A percentile compares a stretch with the other conserved stretches of the same genome.
Evolutionary conservation across 2,888 invertebrate species (phyloP).

Genomic region (Boloria selene): DNA sequence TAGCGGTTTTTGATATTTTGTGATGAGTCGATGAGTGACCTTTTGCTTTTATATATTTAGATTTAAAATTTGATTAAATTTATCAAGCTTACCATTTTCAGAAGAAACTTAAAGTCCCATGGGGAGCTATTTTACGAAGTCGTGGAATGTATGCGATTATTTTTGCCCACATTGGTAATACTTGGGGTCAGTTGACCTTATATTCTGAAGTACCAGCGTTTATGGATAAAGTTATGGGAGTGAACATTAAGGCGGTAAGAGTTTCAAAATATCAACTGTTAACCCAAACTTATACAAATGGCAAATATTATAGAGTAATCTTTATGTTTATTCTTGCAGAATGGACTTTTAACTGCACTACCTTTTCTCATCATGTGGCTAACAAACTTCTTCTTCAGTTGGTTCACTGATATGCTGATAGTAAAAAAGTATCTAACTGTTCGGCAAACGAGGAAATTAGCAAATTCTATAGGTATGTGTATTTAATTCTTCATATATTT

Average conservation of each 20-base stretch:
- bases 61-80: too few relatives aligned
- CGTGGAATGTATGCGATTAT: slow-evolving; percentile 75
- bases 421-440: slow-evolving; percentile 77
- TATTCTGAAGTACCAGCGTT: slow-evolving; percentile 90
- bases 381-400: slow-evolving; percentile 87
- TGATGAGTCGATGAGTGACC: too few relatives aligned
- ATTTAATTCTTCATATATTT: too few relatives aligned
- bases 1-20: too few relatives aligned
- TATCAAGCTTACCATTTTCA: slow-evolving; percentile 44
- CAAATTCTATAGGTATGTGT: slow-evolving; percentile 76
- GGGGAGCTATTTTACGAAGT: slow-evolving; percentile 86
- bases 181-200: slow-evolving; percentile 91
- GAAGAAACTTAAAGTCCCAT: slow-evolving; percentile 83
- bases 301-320: not conserved
- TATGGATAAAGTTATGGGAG: slow-evolving; percentile 87
- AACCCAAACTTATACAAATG: too few relatives aligned
- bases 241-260: slow-evolving; percentile 78
- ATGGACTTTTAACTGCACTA: slow-evolving; percentile 86
- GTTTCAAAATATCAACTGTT: not conserved
- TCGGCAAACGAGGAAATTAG: slow-evolving; percentile 82
- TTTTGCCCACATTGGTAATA: slow-evolving; percentile 84
- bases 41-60: too few relatives aligned
- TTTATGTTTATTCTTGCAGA: slow-evolving; percentile 66
- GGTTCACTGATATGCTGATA: slow-evolving; percentile 84
- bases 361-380: slow-evolving; percentile 90